Evolutionary conservation across 2,113 vertebrate species (phyloP).

Genomic region (Neotragus moschatus): DNA sequence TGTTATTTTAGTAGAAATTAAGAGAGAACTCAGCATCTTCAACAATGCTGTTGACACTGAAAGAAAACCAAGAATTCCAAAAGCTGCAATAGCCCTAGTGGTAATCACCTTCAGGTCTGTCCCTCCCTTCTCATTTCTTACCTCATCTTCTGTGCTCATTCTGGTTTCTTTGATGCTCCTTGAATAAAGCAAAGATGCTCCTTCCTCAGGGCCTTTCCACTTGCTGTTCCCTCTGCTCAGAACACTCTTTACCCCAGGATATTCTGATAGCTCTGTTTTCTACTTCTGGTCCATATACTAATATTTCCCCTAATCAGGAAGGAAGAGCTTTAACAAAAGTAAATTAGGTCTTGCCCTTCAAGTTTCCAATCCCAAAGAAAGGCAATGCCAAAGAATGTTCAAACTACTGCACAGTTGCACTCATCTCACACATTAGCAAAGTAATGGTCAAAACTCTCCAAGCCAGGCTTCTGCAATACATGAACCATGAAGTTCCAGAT

Average conservation of each 20-base stretch:
- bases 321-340: not conserved
- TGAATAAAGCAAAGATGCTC: not conserved
- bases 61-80: not conserved
- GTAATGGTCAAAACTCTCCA: not conserved
- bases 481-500: not conserved
- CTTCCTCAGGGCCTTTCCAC: not conserved
- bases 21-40: not conserved
- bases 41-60: not conserved
- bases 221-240: not conserved
- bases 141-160: not conserved
- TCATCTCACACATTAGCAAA: not conserved
- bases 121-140: not conserved
- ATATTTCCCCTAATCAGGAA: not conserved
- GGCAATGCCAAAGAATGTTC: not conserved
- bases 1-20: not conserved
- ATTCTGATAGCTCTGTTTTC: not conserved
- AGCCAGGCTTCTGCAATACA: not conserved
- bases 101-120: not conserved
- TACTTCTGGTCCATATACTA: not conserved
- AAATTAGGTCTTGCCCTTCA: not conserved
- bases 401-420: accelerated
- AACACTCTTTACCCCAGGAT: not conserved
- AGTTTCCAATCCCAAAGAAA: not conserved
- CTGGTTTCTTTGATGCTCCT: not conserved
- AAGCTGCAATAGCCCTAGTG: not conserved